Evolutionary conservation across 2,888 invertebrate species (phyloP).

Genomic region (Sarcophaga carnaria): DNA sequence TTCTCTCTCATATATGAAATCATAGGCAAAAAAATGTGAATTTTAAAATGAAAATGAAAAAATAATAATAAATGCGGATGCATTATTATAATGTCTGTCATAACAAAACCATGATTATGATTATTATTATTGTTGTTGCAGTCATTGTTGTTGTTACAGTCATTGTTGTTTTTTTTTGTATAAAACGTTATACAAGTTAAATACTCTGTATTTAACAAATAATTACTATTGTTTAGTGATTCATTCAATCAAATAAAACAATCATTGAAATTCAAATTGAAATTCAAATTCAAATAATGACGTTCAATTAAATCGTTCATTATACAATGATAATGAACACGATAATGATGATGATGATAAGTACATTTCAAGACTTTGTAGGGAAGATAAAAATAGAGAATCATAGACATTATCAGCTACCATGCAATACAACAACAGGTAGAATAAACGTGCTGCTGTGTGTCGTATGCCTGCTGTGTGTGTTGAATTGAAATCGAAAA

Average conservation of each 20-base stretch:
- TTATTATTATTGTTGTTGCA: slow-evolving; percentile 24
- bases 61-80: slow-evolving; percentile 59
- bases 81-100: slow-evolving; percentile 65
- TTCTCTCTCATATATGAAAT: not conserved
- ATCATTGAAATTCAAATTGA: not conserved
- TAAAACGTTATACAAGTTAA: slow-evolving; percentile 21
- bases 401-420: too few relatives aligned
- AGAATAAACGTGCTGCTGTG: slow-evolving; percentile 4
- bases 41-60: slow-evolving; percentile 33
- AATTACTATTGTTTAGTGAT: slow-evolving; percentile 61
- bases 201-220: slow-evolving; percentile 14
- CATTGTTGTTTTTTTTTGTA: slow-evolving; percentile 9
- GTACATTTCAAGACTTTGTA: not conserved
- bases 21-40: slow-evolving; percentile 19
- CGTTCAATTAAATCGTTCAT: too few relatives aligned
- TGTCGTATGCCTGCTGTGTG: slow-evolving; percentile 16
- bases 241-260: slow-evolving; percentile 51
- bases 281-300: not conserved
- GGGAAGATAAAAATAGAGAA: too few relatives aligned
- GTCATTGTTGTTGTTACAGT: slow-evolving; percentile 28
- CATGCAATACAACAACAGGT: not conserved
- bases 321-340: not conserved
- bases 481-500: slow-evolving; percentile 8
- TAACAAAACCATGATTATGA: slow-evolving; percentile 42
- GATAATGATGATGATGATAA: slow-evolving; percentile 28